These are phyloP conservation scores for Rhinophrynus dorsalis DNA, from an alignment of 2,797 vertebrate species.

Conservation along the genomic window DNA sequence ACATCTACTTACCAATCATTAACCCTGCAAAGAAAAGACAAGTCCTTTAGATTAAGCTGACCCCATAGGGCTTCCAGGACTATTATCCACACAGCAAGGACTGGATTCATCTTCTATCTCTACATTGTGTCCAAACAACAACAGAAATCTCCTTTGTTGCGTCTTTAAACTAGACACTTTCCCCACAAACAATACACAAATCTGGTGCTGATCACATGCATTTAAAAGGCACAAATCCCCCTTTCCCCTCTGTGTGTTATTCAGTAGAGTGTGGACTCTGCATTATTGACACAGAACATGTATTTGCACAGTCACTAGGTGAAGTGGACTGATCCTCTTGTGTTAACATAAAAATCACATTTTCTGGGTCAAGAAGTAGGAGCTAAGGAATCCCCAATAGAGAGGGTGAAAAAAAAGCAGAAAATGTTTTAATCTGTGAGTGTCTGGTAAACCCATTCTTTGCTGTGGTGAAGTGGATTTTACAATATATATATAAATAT, in stretches of 20 bases:
- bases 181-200: not conserved
- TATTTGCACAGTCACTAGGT: not conserved
- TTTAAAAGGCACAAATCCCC: not conserved
- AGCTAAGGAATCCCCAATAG: too few relatives aligned
- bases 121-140: conserved; percentile 23
- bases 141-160: conserved; percentile 7
- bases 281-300: conserved; percentile 1
- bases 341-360: too few relatives aligned
- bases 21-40: not conserved
- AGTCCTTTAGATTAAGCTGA: not conserved
- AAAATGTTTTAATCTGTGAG: too few relatives aligned
- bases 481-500: too few relatives aligned
- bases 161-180: conserved; percentile 1
- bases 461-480: too few relatives aligned
- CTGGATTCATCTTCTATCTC: not conserved
- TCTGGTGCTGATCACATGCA: not conserved
- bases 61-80: not conserved
- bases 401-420: too few relatives aligned
- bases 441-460: too few relatives aligned
- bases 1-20: not conserved
- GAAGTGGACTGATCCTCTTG: not conserved
- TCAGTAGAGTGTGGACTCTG: not conserved
- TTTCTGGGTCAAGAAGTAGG: too few relatives aligned
- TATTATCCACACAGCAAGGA: not conserved
- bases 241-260: not conserved